Base-by-base conservation (phyloP, 2,888 invertebrate genomes). In the Philereme vetulata region DNA sequence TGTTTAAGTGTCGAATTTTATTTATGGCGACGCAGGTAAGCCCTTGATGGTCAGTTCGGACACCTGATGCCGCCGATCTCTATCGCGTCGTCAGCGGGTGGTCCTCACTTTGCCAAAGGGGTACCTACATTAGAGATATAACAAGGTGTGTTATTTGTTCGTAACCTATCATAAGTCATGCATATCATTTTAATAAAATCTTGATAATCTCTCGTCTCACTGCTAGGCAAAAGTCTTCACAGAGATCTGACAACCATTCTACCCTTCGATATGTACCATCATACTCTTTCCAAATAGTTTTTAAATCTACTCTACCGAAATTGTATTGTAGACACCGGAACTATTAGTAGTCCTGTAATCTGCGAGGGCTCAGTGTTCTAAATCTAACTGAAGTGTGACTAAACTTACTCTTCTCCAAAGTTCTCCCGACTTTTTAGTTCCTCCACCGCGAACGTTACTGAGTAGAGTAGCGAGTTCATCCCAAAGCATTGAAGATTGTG, bases 1-100 rank as follows among this genome's bases (percentile, higher is more conserved):
- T 90, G 88, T 89, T 80, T 82, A 78, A 77, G 77, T 81, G 87
- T 89, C 88, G 86, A 88, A 83, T 82, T 82, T 83, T 85, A 86
- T 89, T 89, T 84, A 89, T 79, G 78, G 78, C 75, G 81, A 78
- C 77, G 74, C 72, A 67, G 70, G 68, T 72, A 75, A 67, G 71
- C 67, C 65, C 65, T 68, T 71, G 74, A 71, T 74, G 77, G 76
- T 64, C 76, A 67, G 72, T 70, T 65, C 76, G 71, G 85, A 84
- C 88, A 86, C 85, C 81, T 85, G 86, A 88, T 76, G 84, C 82
- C 76, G 73, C 71, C 65, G 86, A 86, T 86, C 80, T 65, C 78
- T 87, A 88, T 88, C 86, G 76, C 68, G 68, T 71, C 67, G 68
- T 62, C 75, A 71, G 76, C 82, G 87, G 86, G 88, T 85, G 87